Evolutionary conservation across 2,797 vertebrate species (phyloP), one percentile per base, ranked within the genome.

Genomic region (Fistularia commersonii): DNA sequence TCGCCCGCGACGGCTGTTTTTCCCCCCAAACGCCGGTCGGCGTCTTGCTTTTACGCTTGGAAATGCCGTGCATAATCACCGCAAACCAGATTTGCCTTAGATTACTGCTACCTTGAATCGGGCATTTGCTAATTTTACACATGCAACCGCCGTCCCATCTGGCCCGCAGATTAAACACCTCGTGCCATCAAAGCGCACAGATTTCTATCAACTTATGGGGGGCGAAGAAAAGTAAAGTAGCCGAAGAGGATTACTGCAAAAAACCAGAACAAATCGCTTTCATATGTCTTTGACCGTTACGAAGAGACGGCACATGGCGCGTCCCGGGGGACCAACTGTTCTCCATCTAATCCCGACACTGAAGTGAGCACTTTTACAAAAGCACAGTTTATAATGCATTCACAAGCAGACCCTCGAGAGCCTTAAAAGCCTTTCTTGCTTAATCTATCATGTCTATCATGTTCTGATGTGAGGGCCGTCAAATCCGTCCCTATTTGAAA

Each of bases 161-260:
- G 4, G 5, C 15, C 32, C 1, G 0, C 48, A 35, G 34, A 40
- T 23, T 37, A 45, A 71, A 69, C 47, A 52, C 39, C 50, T 69
- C 48, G 9, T 35, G 8, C 8, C 61, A 66, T 56, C 56, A 66
- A 66, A 39, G 39, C 45, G 13, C 4, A 23, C 49, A 42, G 53
- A 50, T 54, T 76, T 74, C 66, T 56, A 58, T 79, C 59, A 65
- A 63, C 43, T 61, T 57, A 67, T 72, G 54, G 49, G 54, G 49
- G 45, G 41, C 23, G 36, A 53, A 41, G 39, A 69, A 72, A 72
- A 57, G 51, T 43, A 69, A 80, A 79, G 77, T 76, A 69, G 74
- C 77, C 71, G 48, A 80, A 60, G 77, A 78, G 78, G 83, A 87
- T 88, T 81, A 81, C 45, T 60, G n/a, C 51, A 58, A 63, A 75